A percentile compares a stretch with the other conserved stretches of the same genome.
Conservation (phyloP, 2,888 invertebrate species). For the Autographa pulchrina region DNA sequence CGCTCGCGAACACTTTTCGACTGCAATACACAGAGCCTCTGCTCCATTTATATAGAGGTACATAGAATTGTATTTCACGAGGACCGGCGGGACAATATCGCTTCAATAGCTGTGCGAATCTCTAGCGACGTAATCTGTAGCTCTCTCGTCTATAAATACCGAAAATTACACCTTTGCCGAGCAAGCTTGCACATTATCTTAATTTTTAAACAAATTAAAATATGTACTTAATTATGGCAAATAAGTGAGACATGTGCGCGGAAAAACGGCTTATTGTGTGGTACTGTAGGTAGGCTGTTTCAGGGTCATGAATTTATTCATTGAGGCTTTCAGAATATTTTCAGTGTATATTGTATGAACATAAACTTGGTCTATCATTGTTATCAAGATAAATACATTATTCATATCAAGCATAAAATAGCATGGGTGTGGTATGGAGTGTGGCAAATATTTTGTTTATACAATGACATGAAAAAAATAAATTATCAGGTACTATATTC, state of each 20-base stretch:
- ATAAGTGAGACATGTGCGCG: slow-evolving; percentile 9
- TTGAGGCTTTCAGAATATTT: slow-evolving; percentile 25
- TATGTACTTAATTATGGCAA: slow-evolving; percentile 15
- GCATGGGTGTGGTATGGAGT: neutral
- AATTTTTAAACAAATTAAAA: slow-evolving; percentile 12
- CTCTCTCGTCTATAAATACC: slow-evolving; percentile 28
- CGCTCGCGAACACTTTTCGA: slow-evolving; percentile 83
- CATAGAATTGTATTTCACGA: slow-evolving; percentile 75
- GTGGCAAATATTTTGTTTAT: neutral
- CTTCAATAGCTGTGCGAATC: slow-evolving; percentile 59
- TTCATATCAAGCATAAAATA: slow-evolving; percentile 17
- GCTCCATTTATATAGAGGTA: slow-evolving; percentile 85
- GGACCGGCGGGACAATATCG: slow-evolving; percentile 67
- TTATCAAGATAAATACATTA: slow-evolving; percentile 26
- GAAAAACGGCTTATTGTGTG: slow-evolving; percentile 7
- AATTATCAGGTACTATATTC: neutral
- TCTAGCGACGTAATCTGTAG: slow-evolving; percentile 47
- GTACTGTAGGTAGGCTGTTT: slow-evolving; percentile 16
- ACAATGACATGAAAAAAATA: neutral
- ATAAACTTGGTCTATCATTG: slow-evolving; percentile 15
- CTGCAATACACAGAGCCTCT: slow-evolving; percentile 79
- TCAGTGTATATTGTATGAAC: slow-evolving; percentile 15
- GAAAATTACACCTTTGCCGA: slow-evolving; percentile 30
- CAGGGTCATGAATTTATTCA: slow-evolving; percentile 40
- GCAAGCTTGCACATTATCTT: slow-evolving; percentile 7